Conservation (phyloP, 2,888 invertebrate genomes). For the Sphaerophoria rueppellii region DNA sequence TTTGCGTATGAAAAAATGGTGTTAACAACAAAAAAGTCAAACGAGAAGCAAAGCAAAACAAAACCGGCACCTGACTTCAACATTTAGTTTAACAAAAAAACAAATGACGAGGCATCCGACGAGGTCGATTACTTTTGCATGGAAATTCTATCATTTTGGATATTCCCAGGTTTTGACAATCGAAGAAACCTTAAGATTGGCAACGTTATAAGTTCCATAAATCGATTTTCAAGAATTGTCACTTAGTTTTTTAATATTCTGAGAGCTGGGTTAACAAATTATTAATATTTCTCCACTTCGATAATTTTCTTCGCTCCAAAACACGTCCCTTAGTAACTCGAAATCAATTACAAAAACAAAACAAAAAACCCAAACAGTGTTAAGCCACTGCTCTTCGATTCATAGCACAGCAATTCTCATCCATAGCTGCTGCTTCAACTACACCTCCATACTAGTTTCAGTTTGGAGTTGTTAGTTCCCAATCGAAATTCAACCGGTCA, state of each 20-base stretch:
- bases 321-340: too few relatives aligned
- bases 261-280: too few relatives aligned
- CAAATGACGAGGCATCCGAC: background rate
- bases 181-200: too few relatives aligned
- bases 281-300: too few relatives aligned
- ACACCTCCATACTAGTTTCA: slow-evolving; percentile 2
- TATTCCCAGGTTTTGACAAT: too few relatives aligned
- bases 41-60: background rate
- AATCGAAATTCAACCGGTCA: slow-evolving; percentile 47
- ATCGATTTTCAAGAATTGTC: too few relatives aligned
- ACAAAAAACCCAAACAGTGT: slow-evolving; percentile 8
- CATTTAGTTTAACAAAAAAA: background rate
- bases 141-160: too few relatives aligned
- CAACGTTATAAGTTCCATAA: too few relatives aligned
- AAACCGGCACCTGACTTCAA: slow-evolving; percentile 36
- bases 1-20: slow-evolving; percentile 25
- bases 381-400: slow-evolving; percentile 4
- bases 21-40: slow-evolving; percentile 46
- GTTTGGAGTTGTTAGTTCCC: slow-evolving; percentile 48
- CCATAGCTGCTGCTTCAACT: background rate
- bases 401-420: background rate
- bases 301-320: too few relatives aligned
- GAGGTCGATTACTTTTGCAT: background rate
- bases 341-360: background rate
- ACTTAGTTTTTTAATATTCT: too few relatives aligned